These are phyloP conservation scores for Folsomia candida DNA, from an alignment of 2,888 invertebrate species.

Conservation along the genomic window DNA sequence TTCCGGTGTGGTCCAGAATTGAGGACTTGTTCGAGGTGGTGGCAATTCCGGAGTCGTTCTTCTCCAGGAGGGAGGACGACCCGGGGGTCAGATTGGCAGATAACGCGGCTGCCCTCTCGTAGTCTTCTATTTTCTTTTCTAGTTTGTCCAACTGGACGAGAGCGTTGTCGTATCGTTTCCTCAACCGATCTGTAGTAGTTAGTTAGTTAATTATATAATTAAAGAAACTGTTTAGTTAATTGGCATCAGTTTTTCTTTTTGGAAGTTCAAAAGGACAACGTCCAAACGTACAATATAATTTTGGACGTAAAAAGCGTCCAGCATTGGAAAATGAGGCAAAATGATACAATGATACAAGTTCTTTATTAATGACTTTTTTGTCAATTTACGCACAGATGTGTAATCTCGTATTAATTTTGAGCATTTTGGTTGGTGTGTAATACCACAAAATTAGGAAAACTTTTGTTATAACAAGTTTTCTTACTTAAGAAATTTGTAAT, in stretches of 20 bases:
- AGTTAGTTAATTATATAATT: no score
- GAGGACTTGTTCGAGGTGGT: background rate
- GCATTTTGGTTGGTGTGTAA: no score
- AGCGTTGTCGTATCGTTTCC: constrained; percentile 33
- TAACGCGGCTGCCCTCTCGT: constrained; percentile 22
- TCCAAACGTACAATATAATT: no score
- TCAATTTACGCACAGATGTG: no score
- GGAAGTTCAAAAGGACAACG: background rate
- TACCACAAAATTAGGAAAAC: no score
- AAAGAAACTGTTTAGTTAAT: no score
- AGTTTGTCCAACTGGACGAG: constrained; percentile 31
- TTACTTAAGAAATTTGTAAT: no score
- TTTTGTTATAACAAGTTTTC: no score
- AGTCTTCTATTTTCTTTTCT: constrained; percentile 27
- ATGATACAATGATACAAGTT: no score
- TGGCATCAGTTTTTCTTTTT: no score
- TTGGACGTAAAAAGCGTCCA: background rate
- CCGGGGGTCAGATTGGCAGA: no score
- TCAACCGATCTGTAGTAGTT: constrained; percentile 29
- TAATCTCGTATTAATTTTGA: no score
- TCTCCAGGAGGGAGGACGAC: constrained; percentile 8
- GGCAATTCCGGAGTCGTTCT: constrained; percentile 8
- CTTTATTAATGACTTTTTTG: constrained; percentile 20
- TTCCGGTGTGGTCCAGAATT: constrained; percentile 14
- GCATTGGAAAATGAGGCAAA: background rate